Conservation (phyloP, 1,140 invertebrate genomes). For the Oscheius sp. region DNA sequence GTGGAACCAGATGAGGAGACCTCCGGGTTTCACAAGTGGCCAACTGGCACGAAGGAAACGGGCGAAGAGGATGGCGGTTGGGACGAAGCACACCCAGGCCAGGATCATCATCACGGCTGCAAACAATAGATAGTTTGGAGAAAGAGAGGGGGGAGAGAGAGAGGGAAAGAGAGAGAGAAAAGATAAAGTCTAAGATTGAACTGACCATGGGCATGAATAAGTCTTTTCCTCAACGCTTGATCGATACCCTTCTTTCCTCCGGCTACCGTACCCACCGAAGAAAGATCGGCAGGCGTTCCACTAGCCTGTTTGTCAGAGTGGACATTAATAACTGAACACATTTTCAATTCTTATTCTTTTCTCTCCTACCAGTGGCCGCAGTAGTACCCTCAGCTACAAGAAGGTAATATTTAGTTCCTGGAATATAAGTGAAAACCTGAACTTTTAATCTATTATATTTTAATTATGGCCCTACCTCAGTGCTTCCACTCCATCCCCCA, state of each 20-base stretch:
- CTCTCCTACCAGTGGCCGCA: background rate
- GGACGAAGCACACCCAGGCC: slow-evolving; percentile 30
- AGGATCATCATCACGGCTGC: slow-evolving; percentile 25
- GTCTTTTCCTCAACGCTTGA: background rate
- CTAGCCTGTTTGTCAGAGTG: background rate
- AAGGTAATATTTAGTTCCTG: background rate
- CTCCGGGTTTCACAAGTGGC: slow-evolving; percentile 24
- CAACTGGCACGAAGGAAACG: slow-evolving; percentile 22
- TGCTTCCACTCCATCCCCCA: background rate
- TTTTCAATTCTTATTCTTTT: too few relatives aligned
- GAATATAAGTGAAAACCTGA: background rate
- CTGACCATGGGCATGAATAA: background rate
- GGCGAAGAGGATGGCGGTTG: slow-evolving; percentile 23
- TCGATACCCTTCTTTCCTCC: too few relatives aligned
- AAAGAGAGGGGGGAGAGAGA: too few relatives aligned
- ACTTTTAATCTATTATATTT: background rate
- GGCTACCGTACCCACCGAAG: background rate
- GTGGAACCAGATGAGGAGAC: slow-evolving; percentile 31
- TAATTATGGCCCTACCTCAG: too few relatives aligned
- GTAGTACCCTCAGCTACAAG: background rate
- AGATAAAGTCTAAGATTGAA: too few relatives aligned
- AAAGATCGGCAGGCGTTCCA: background rate
- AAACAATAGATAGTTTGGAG: too few relatives aligned
- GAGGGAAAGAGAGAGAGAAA: too few relatives aligned
- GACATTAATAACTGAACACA: background rate